A percentile compares a stretch with the other conserved stretches of the same genome.
These are phyloP conservation scores for Mustela lutreola DNA, from an alignment of 2,113 vertebrate genomes.

Conservation along the genomic window DNA sequence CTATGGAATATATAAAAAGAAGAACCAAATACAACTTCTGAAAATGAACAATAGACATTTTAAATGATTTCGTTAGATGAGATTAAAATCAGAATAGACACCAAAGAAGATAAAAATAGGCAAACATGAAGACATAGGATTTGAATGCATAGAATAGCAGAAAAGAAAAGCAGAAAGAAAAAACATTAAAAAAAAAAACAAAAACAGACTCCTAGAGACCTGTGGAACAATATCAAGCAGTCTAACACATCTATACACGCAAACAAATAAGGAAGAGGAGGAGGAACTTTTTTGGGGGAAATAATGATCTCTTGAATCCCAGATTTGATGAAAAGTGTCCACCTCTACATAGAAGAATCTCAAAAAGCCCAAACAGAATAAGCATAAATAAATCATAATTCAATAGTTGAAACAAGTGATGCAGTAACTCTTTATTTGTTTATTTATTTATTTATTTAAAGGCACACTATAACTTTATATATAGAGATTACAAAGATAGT, in stretches of 20 bases:
- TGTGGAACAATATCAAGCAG: background rate
- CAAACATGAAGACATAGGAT: background rate
- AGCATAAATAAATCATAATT: background rate
- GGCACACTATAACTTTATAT: background rate
- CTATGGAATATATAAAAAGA: background rate
- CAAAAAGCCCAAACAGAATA: background rate
- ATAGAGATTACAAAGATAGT: background rate
- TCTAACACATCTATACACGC: background rate
- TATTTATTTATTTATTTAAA: background rate
- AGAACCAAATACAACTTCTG: background rate
- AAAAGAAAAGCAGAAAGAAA: conserved; percentile 19
- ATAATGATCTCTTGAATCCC: background rate
- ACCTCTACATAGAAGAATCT: background rate
- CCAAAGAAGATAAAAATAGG: background rate
- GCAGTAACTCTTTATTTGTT: background rate
- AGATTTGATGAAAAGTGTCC: background rate
- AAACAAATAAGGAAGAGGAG: background rate
- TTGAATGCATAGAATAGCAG: background rate
- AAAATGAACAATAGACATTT: background rate
- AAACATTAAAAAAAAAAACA: background rate
- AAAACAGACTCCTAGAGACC: background rate
- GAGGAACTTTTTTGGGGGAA: background rate
- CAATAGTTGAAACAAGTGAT: background rate
- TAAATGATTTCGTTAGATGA: background rate
- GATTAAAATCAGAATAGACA: background rate